Evolutionary conservation across 2,113 vertebrate species (phyloP).

Genomic region (Alligator sinensis): DNA sequence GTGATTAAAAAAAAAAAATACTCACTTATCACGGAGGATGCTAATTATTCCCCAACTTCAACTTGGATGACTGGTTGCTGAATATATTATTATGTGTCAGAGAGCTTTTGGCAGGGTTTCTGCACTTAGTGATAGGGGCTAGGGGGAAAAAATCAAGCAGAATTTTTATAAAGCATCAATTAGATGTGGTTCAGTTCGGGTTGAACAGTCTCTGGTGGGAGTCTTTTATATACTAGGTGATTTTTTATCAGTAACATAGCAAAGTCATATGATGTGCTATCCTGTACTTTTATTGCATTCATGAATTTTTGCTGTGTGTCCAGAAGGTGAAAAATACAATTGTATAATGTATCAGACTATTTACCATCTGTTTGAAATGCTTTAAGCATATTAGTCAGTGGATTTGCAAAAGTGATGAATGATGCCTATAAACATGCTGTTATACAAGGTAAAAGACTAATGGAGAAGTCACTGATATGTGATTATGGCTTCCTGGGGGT

Average conservation of each 20-base stretch:
- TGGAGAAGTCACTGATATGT: not conserved
- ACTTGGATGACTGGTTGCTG: not conserved
- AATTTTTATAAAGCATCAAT: not conserved
- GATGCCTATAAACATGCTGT: not conserved
- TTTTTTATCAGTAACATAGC: not conserved
- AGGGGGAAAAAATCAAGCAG: accelerated
- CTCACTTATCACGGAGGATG: not conserved
- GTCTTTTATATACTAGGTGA: not conserved
- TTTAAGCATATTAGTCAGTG: not conserved
- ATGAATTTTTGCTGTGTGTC: not conserved
- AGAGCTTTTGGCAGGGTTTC: not conserved
- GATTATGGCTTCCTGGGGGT: not conserved
- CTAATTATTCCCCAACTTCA: slow-evolving; percentile 37
- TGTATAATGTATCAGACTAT: not conserved
- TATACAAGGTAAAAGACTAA: not conserved
- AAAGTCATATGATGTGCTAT: not conserved
- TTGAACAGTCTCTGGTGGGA: not conserved
- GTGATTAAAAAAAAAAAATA: slow-evolving; percentile 9
- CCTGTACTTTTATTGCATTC: not conserved
- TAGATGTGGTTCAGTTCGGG: not conserved
- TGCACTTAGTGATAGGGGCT: not conserved
- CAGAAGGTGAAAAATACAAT: not conserved
- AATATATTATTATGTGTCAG: slow-evolving; percentile 1
- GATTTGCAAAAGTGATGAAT: not conserved
- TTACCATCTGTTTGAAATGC: not conserved